These are phyloP conservation scores for Alectura lathami DNA, from an alignment of 2,113 vertebrate species.

Conservation along the genomic window DNA sequence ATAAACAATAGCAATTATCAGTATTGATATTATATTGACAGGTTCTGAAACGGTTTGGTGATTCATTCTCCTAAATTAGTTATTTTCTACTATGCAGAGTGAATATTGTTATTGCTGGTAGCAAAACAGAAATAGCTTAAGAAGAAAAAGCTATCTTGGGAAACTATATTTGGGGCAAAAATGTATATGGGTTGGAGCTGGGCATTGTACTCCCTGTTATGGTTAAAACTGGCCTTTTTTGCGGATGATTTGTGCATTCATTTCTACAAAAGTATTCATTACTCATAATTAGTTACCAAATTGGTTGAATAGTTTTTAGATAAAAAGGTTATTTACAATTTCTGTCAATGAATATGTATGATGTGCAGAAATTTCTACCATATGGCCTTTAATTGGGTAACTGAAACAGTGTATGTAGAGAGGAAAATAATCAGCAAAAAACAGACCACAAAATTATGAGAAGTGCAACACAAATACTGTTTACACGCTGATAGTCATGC, in stretches of 20 bases:
- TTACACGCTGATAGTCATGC: background rate
- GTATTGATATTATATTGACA: slow-evolving; percentile 54
- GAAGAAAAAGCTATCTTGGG: background rate
- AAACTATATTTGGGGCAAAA: background rate
- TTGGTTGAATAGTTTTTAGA: background rate
- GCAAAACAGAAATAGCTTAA: background rate
- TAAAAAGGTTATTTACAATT: background rate
- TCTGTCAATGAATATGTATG: slow-evolving; percentile 1
- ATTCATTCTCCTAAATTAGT: slow-evolving; percentile 40
- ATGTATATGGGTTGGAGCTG: background rate
- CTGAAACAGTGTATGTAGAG: background rate
- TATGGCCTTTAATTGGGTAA: background rate
- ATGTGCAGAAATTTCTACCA: background rate
- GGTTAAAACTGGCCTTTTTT: background rate
- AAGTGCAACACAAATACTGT: background rate
- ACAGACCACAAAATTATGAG: background rate
- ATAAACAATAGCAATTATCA: slow-evolving; percentile 48
- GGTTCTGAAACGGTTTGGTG: background rate
- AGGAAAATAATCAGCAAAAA: background rate
- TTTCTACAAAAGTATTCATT: background rate
- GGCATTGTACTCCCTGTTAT: background rate
- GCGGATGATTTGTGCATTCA: background rate
- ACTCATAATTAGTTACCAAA: background rate
- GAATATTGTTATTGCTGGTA: background rate
- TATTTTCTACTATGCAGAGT: background rate